Evolutionary conservation across 2,797 vertebrate genomes (phyloP), one percentile per base, ranked within the genome.

Genomic region (Argyrosomus regius): DNA sequence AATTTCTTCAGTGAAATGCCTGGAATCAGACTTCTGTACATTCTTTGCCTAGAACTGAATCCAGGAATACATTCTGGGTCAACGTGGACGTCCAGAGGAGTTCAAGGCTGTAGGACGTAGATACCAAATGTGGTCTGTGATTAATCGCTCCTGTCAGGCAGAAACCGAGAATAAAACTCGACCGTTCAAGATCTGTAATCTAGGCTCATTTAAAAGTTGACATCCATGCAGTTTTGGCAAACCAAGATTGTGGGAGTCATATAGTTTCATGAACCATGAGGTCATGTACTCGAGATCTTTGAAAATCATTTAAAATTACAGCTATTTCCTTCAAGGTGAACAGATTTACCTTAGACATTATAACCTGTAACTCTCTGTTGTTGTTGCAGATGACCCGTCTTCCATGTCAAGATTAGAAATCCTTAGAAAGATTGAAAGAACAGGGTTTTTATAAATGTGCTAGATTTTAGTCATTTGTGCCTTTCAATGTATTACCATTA

Each of bases 131-230:
- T 35, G 57, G 83, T 75, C 53, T 61, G 43, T 64, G 68, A 80
- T 82, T 60, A 81, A 89, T 88, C 13, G 16, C 69, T n/a, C 16
- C 70, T 22, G 31, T 83, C 80, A 67, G 61, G 0, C 70, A 20
- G 10, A 74, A 58, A 73, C 46, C 1, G 3, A 53, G 39, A 70
- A 74, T 49, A 59, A 53, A 78, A 41, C 26, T 77, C 24, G 71
- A 18, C 22, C 5, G 41, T 59, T 68, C 6, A 76, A 28, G 74
- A 68, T 49, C 48, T 1, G 52, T 5, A 65, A 16, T 54, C 46
- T 56, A 24, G 49, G 45, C 63, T 63, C 0, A n/a, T 45, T 53
- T 35, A 28, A 48, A 39, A 48, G 39, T 56, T n/a, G 39, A 4
- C 24, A 24, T 56, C 0, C 0, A 3, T 60, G 54, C 28, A 3